Percentiles rank a stretch among this genome's conserved stretches.
These are phyloP conservation scores for Patella pellucida DNA, from an alignment of 2,888 invertebrate species.

Conservation along the genomic window DNA sequence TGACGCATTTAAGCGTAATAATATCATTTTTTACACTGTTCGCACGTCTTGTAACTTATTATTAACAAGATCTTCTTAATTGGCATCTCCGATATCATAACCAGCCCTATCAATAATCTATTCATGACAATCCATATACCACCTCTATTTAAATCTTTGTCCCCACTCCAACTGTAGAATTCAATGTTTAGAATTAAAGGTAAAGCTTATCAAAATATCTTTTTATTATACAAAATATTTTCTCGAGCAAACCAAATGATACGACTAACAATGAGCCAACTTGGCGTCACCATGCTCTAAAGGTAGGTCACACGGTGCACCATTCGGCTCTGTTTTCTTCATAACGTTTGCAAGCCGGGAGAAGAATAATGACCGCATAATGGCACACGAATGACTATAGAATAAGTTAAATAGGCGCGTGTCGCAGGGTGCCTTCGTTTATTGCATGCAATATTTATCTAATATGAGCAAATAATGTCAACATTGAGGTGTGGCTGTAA, in stretches of 20 bases:
- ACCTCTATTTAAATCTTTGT: not conserved
- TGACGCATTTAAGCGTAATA: no score
- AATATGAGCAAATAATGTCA: constrained; percentile 9
- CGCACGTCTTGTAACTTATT: no score
- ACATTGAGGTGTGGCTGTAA: not conserved
- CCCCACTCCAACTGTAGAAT: not conserved
- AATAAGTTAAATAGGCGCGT: constrained; percentile 1
- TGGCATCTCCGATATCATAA: no score
- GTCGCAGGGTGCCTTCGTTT: not conserved
- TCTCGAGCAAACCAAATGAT: constrained; percentile 1
- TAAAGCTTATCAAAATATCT: constrained; percentile 7
- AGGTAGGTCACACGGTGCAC: not conserved
- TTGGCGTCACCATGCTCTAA: not conserved
- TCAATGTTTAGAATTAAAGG: not conserved
- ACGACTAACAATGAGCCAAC: not conserved
- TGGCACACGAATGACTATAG: constrained; percentile 7
- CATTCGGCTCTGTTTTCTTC: not conserved
- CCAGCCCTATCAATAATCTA: no score
- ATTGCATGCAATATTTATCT: constrained; percentile 6
- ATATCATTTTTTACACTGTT: no score
- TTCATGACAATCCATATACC: no score
- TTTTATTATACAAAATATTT: not conserved
- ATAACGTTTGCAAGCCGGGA: not conserved
- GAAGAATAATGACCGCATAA: not conserved
- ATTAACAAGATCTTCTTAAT: no score